These are phyloP conservation scores for Copidosoma floridanum DNA, from an alignment of 1,140 invertebrate genomes.

Conservation along the genomic window DNA sequence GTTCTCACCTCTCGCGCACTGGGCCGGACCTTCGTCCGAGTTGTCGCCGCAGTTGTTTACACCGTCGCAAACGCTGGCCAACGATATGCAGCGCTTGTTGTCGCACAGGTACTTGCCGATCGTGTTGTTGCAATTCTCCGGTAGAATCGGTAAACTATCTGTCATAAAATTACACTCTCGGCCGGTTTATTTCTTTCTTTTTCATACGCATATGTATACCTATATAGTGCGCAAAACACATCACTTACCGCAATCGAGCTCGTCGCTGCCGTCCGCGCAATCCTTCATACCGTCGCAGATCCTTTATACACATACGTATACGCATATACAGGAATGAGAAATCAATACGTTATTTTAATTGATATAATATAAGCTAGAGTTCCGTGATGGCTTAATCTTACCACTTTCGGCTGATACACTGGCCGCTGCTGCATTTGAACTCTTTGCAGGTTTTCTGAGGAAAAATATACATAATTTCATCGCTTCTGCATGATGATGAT, in stretches of 20 bases:
- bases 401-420: constrained; percentile 64
- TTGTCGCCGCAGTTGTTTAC: constrained; percentile 74
- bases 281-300: constrained; percentile 65
- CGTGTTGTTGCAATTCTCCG: constrained; percentile 46
- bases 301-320: too few relatives aligned
- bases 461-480: neutral
- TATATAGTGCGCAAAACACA: neutral
- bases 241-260: constrained; percentile 64
- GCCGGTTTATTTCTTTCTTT: too few relatives aligned
- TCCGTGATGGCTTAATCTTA: too few relatives aligned
- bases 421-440: constrained; percentile 61
- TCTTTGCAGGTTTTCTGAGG: constrained; percentile 34
- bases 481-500: too few relatives aligned
- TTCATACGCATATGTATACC: too few relatives aligned
- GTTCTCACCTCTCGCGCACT: constrained; percentile 1
- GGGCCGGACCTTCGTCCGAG: constrained; percentile 59
- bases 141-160: constrained; percentile 27
- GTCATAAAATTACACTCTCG: too few relatives aligned
- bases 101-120: constrained; percentile 50
- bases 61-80: constrained; percentile 68
- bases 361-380: too few relatives aligned
- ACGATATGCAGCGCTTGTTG: constrained; percentile 65
- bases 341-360: too few relatives aligned
- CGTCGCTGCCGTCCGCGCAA: constrained; percentile 68
- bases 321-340: too few relatives aligned